phyloP scores from a whole-genome alignment of 1,140 invertebrate genomes.

The Neodiprion fabricii region DNA sequence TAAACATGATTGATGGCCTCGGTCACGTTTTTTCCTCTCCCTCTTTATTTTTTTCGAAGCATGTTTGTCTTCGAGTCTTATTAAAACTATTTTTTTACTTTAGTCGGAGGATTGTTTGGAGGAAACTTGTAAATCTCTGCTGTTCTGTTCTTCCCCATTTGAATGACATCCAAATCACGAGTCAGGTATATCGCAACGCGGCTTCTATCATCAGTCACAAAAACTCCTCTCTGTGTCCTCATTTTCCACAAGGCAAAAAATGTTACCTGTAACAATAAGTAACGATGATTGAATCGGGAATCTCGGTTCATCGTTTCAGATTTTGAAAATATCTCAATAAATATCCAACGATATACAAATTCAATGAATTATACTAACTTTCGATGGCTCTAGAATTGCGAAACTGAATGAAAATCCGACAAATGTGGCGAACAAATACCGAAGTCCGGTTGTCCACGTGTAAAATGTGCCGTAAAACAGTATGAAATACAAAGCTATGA shows the following conservation, averaged over 20 bases:
- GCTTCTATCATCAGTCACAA: constrained; percentile 8
- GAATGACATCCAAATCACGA: neutral
- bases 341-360: no score
- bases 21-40: no score
- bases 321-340: no score
- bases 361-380: neutral
- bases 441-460: neutral
- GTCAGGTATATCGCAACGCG: neutral
- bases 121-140: neutral
- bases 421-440: neutral
- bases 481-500: constrained; percentile 11
- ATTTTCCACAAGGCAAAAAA: constrained; percentile 2
- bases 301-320: neutral
- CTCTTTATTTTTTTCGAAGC: no score
- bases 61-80: no score
- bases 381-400: neutral
- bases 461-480: neutral
- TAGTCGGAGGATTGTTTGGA: neutral
- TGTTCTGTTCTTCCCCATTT: neutral
- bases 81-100: no score
- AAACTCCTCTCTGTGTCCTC: neutral
- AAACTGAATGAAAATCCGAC: constrained; percentile 6
- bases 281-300: neutral
- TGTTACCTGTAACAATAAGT: neutral
- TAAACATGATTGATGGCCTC: no score